Base-by-base conservation (phyloP, 1,140 invertebrate genomes). In the Pseudachorutes palmiensis region DNA sequence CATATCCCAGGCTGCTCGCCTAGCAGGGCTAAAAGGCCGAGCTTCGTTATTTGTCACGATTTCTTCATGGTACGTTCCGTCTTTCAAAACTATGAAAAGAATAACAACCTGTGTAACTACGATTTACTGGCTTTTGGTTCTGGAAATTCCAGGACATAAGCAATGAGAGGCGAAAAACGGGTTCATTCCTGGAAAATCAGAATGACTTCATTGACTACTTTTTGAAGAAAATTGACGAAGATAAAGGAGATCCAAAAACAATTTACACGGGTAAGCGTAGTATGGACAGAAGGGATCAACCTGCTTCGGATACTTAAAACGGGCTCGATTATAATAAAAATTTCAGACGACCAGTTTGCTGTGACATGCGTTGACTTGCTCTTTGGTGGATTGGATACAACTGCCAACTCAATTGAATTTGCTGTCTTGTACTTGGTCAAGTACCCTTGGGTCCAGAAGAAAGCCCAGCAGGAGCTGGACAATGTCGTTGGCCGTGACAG, bases 381-480 rank as follows among this genome's bases (percentile, higher is more conserved):
- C 26, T 24, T 49, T 63, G 62, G 24, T 26, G 62, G 62, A 3
- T 24, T 36, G 5, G 59, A 61, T 16, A 61, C 59, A 32, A 61
- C 59, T 30, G 29, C 59, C 14, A 61, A 61, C 30, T 32, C 59
- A 14, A 61, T 61, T 31, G 32, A 61, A 32, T 61, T 30, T 19
- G 59, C 59, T 24, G 9, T 61, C 5, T 19, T 61, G 14, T 57
- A 63, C 49, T 31, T 83, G 22, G 73, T 77, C 1, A 57, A 75
- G 2, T 29, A 79, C 63, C 74, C 74, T 16, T 74, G 78, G 22
- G 75, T 80, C 24, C 79, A 81, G 66, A 59, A 68, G 2, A 74
- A 72, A 63, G 62, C 77, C 1, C 75, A 80, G 58, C 65, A 77
- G 19, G 79, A 80, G 70, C 68, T 81, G 1, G 73, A 77, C 51